Conservation (phyloP, 2,888 invertebrate species). For the Aradus depressus region DNA sequence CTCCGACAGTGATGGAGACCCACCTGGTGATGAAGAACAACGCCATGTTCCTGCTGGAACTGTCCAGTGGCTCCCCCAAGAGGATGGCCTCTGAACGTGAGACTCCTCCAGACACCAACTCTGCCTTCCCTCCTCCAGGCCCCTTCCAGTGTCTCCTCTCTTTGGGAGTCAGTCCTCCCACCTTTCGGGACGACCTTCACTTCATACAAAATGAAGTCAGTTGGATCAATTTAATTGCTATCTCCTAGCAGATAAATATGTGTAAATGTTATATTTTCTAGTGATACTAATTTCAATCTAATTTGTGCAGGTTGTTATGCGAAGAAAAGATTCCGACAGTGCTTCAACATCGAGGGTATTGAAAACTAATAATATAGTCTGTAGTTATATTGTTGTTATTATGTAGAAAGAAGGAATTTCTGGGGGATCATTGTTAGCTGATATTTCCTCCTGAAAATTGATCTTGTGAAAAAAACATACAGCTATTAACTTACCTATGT, state of each 20-base stretch:
- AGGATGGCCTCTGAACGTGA: slow-evolving; percentile 14
- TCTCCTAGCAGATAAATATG: neutral
- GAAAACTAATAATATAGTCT: neutral
- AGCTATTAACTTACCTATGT: too few relatives aligned
- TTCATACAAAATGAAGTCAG: slow-evolving; percentile 23
- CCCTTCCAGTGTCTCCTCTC: slow-evolving; percentile 51
- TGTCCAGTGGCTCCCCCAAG: slow-evolving; percentile 58
- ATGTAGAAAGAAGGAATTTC: too few relatives aligned
- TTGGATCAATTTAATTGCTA: neutral
- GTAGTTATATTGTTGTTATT: too few relatives aligned
- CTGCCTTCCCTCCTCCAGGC: slow-evolving; percentile 40
- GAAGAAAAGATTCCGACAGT: slow-evolving; percentile 24
- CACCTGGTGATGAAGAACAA: slow-evolving; percentile 81
- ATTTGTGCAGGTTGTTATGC: slow-evolving; percentile 21
- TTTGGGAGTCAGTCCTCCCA: slow-evolving; percentile 38
- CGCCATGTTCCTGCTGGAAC: slow-evolving; percentile 82
- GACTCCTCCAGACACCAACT: slow-evolving; percentile 43
- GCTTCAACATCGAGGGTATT: slow-evolving; percentile 15
- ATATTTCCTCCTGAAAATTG: too few relatives aligned
- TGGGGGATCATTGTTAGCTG: too few relatives aligned
- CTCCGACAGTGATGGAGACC: slow-evolving; percentile 24
- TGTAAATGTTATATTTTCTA: neutral
- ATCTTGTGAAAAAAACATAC: too few relatives aligned
- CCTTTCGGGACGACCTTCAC: slow-evolving; percentile 24
- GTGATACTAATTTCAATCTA: slow-evolving; percentile 13